Percentiles rank a stretch among this genome's conserved stretches.
Conservation (phyloP, 64 coral and sea anemone species). For the Dendronephthya gigantea region DNA sequence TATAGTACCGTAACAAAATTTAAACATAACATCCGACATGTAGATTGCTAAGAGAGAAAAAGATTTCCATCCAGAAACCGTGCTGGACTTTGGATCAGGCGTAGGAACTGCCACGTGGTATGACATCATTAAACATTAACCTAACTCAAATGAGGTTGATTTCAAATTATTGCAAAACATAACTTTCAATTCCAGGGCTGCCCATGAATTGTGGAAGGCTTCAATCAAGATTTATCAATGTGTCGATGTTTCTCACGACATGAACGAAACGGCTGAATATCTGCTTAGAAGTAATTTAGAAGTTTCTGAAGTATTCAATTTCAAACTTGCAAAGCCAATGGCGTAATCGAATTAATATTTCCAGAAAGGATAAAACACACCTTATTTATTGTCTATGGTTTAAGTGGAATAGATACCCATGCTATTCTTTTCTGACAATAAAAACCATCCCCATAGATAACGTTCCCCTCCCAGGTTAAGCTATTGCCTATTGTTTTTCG, state of each 20-base stretch:
- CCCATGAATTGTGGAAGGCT: slow-evolving; percentile 69
- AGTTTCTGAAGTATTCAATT: neutral
- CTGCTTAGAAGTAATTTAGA: slow-evolving; percentile 60
- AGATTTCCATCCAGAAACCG: slow-evolving; percentile 3
- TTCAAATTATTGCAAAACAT: neutral
- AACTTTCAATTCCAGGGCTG: slow-evolving; percentile 46
- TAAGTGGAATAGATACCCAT: too few relatives aligned
- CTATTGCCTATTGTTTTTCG: too few relatives aligned
- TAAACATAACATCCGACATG: neutral
- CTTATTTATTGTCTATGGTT: too few relatives aligned
- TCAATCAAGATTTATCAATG: slow-evolving; percentile 76
- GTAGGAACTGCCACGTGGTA: neutral
- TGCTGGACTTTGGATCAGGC: neutral
- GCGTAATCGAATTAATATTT: too few relatives aligned
- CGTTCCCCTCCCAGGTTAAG: too few relatives aligned
- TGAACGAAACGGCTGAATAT: slow-evolving; percentile 65
- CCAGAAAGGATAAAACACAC: too few relatives aligned
- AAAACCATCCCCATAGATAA: too few relatives aligned
- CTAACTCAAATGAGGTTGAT: neutral
- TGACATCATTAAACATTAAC: too few relatives aligned
- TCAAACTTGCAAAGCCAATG: too few relatives aligned
- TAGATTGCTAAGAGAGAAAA: neutral
- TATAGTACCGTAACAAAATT: too few relatives aligned
- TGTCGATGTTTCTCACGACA: slow-evolving; percentile 78
- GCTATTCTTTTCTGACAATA: too few relatives aligned